A percentile compares a stretch with the other conserved stretches of the same genome.
These are phyloP conservation scores for Rhingia rostrata DNA, from an alignment of 2,888 invertebrate species.

Conservation along the genomic window DNA sequence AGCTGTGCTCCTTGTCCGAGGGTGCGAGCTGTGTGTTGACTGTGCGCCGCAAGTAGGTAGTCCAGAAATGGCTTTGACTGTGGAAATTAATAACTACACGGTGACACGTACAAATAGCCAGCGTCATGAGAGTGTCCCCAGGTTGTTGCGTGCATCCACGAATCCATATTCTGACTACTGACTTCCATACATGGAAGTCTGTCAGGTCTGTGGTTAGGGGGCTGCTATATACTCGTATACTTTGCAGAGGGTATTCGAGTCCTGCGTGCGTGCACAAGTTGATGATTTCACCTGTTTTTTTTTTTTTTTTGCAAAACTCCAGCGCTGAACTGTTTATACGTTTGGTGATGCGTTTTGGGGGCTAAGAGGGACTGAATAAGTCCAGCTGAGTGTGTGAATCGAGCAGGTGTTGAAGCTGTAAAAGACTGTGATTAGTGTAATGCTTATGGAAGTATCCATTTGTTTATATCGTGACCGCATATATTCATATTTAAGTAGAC, in stretches of 20 bases:
- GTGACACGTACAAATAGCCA: conserved; percentile 74
- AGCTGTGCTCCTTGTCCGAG: conserved; percentile 1
- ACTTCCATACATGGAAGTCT: conserved; percentile 35
- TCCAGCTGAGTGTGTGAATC: conserved; percentile 53
- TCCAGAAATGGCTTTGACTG: conserved; percentile 70
- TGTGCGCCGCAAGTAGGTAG: conserved; percentile 32
- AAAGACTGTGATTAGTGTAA: conserved; percentile 66
- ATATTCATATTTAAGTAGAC: background rate
- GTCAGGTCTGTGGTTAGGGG: conserved; percentile 3
- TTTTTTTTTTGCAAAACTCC: conserved; percentile 50
- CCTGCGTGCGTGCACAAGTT: conserved; percentile 61
- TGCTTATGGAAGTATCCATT: conserved; percentile 41
- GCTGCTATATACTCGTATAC: conserved; percentile 15
- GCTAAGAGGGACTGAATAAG: conserved; percentile 13
- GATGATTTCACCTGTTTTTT: conserved; percentile 71
- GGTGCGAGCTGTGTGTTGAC: background rate
- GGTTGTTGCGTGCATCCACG: conserved; percentile 69
- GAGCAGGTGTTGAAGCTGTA: conserved; percentile 58
- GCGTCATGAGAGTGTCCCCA: conserved; percentile 70
- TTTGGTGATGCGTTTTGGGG: conserved; percentile 7
- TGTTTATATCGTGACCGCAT: conserved; percentile 5
- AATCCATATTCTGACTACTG: conserved; percentile 62
- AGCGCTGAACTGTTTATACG: background rate
- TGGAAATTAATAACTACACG: conserved; percentile 73
- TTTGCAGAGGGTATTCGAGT: background rate